Percentiles rank a stretch among this genome's conserved stretches.
phyloP scores from a whole-genome alignment of 2,888 invertebrate genomes.

The Clunio marinus region DNA sequence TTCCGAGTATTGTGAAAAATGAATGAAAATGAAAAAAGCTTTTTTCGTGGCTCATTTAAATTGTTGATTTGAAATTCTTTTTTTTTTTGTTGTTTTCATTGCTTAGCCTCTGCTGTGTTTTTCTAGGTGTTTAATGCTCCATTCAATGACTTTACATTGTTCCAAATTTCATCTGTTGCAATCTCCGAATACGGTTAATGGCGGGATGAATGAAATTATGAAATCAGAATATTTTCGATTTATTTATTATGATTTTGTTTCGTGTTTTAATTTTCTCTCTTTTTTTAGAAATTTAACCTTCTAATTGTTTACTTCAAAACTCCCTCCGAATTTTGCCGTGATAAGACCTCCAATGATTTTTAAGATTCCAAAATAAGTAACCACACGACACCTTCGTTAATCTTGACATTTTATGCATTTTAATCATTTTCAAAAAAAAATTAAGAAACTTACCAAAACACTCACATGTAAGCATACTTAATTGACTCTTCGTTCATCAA shows the following conservation, averaged over 20 bases:
- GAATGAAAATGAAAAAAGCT: not conserved
- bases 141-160: slow-evolving; percentile 32
- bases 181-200: slow-evolving; percentile 24
- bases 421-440: slow-evolving; percentile 5
- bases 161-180: slow-evolving; percentile 33
- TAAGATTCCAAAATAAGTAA: not conserved
- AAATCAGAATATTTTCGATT: slow-evolving; percentile 6
- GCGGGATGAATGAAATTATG: slow-evolving; percentile 19
- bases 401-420: slow-evolving; percentile 15
- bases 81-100: not conserved
- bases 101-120: not conserved
- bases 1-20: slow-evolving; percentile 2
- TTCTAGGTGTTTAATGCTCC: not conserved
- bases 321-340: not conserved
- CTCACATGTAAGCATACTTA: too few species aligned
- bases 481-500: not conserved
- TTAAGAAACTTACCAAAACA: too few species aligned
- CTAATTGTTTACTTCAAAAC: not conserved
- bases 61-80: slow-evolving; percentile 22
- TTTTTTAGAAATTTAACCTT: slow-evolving; percentile 25
- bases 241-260: not conserved
- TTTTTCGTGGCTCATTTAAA: slow-evolving; percentile 36
- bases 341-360: not conserved
- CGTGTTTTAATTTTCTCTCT: not conserved
- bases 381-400: not conserved